Conservation (phyloP, 2,888 invertebrate genomes). For the Cyrtodaria siliqua region DNA sequence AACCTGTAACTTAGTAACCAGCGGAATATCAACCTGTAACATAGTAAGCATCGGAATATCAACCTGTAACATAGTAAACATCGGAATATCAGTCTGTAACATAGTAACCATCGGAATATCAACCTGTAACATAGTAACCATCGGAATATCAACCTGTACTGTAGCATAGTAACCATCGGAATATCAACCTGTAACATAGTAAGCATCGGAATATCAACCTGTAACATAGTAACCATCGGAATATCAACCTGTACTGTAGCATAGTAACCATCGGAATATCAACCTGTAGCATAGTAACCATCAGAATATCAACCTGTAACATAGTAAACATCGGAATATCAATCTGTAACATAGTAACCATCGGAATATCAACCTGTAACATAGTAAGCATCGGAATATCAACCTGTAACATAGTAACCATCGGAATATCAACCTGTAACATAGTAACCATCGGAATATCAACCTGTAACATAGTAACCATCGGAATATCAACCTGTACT, state of each 20-base stretch:
- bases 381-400: neutral
- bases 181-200: neutral
- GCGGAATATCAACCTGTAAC: constrained; percentile 43
- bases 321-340: constrained; percentile 69
- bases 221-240: too few relatives aligned
- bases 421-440: constrained; percentile 23
- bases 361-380: constrained; percentile 1
- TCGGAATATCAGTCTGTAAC: too few relatives aligned
- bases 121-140: neutral
- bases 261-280: too few relatives aligned
- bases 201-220: too few relatives aligned
- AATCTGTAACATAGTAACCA: constrained; percentile 43
- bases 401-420: neutral
- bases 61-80: constrained; percentile 42
- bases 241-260: constrained; percentile 57
- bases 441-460: too few relatives aligned
- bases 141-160: too few relatives aligned
- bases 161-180: too few relatives aligned
- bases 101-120: neutral
- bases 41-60: constrained; percentile 70
- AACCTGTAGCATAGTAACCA: too few relatives aligned
- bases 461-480: too few relatives aligned
- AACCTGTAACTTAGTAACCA: constrained; percentile 22
- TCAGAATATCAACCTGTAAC: constrained; percentile 33
- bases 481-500: neutral